Conservation (phyloP, 2,113 vertebrate species). For the Psephotus haematonotus region DNA sequence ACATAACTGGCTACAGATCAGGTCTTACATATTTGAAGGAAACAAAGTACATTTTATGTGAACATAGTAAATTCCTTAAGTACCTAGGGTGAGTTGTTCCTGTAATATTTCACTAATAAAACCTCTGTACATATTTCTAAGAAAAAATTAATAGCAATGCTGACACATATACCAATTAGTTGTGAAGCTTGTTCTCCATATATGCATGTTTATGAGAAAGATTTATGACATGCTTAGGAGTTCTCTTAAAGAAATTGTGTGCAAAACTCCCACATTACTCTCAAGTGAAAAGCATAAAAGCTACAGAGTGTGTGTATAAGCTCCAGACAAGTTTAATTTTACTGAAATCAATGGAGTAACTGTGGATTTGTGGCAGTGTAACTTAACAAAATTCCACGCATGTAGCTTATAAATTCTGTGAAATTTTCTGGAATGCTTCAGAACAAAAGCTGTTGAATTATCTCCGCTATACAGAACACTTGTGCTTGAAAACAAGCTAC, state of each 20-base stretch:
- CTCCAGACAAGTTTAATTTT: neutral
- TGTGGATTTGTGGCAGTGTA: neutral
- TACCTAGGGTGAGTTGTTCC: neutral
- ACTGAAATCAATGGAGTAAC: neutral
- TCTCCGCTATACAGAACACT: neutral
- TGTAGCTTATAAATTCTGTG: neutral
- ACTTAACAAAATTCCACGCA: neutral
- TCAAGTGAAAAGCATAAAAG: neutral
- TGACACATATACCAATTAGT: neutral
- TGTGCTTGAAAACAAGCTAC: neutral
- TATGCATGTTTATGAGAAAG: neutral
- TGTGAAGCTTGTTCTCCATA: neutral
- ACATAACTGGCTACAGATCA: neutral
- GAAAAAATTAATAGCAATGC: neutral
- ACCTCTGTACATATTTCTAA: neutral
- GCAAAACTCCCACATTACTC: neutral
- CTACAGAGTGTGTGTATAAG: neutral
- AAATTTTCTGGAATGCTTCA: neutral
- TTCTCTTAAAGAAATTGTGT: constrained; percentile 13
- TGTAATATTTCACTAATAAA: constrained; percentile 21
- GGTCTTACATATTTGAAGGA: neutral
- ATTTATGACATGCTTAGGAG: constrained; percentile 13
- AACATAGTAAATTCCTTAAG: constrained; percentile 7
- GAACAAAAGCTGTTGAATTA: neutral
- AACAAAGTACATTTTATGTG: constrained; percentile 11